Conservation (phyloP, 2,797 vertebrate genomes). For the Scyliorhinus canicula region DNA sequence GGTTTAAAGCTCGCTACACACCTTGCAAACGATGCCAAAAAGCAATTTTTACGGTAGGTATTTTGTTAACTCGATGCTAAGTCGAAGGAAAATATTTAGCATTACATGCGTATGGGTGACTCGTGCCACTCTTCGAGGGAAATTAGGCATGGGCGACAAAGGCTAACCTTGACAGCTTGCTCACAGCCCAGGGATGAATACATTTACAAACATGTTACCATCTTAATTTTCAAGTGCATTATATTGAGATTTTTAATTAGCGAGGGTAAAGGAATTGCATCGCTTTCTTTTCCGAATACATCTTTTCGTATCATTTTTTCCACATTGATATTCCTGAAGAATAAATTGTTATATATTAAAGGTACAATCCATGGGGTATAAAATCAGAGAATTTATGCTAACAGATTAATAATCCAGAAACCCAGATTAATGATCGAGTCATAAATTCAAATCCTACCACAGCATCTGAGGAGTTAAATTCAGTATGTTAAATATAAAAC, state of each 20-base stretch:
- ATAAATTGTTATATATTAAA: background rate
- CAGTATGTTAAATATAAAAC: background rate
- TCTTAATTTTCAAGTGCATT: background rate
- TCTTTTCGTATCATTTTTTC: background rate
- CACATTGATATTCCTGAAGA: background rate
- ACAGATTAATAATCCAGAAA: background rate
- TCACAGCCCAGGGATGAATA: background rate
- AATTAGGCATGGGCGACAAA: background rate
- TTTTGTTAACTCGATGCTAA: conserved; percentile 35
- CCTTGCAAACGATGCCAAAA: conserved; percentile 75
- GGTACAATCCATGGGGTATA: background rate
- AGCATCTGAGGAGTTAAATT: background rate
- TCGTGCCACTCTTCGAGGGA: background rate
- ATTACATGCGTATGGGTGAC: too few relatives aligned
- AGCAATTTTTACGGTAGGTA: conserved; percentile 81
- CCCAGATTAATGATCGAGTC: background rate
- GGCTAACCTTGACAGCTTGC: background rate
- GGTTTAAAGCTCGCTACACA: conserved; percentile 78
- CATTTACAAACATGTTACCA: background rate
- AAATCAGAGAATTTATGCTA: too few relatives aligned
- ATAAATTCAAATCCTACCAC: background rate
- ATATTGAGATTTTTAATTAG: background rate
- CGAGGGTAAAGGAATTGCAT: background rate
- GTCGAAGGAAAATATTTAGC: too few relatives aligned
- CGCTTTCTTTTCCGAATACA: background rate